A percentile compares a stretch with the other conserved stretches of the same genome.
These are phyloP conservation scores for Helicoverpa assulta DNA, from an alignment of 2,888 invertebrate genomes.

Conservation along the genomic window DNA sequence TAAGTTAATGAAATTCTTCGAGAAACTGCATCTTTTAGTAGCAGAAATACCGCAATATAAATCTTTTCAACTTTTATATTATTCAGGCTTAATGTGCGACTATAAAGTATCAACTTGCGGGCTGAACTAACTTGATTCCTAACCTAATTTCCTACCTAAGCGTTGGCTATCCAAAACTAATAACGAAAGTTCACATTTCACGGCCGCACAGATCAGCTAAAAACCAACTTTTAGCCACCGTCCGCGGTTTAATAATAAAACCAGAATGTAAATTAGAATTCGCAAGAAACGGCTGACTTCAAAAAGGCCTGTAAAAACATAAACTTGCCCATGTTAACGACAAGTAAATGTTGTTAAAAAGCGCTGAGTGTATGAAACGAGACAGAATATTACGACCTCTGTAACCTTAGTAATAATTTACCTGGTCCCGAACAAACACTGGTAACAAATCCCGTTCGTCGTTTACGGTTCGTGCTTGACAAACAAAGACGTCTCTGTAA, in stretches of 20 bases:
- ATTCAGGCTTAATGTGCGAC: constrained; percentile 36
- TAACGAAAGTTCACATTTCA: constrained; percentile 11
- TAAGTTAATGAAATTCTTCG: constrained; percentile 45
- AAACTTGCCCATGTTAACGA: constrained; percentile 38
- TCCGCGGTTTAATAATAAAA: constrained; percentile 11
- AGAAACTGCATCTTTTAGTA: constrained; percentile 39
- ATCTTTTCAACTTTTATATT: constrained; percentile 28
- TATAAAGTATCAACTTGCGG: constrained; percentile 17
- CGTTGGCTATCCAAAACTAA: constrained; percentile 30
- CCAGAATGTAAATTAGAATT: constrained; percentile 26
- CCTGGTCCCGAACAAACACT: constrained; percentile 70
- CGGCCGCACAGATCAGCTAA: constrained; percentile 28
- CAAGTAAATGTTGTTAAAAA: constrained; percentile 44
- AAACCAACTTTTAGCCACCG: constrained; percentile 11
- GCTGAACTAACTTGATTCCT: constrained; percentile 22
- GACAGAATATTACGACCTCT: constrained; percentile 60
- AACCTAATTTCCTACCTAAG: constrained; percentile 33
- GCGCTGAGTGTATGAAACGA: constrained; percentile 50
- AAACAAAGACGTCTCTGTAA: constrained; percentile 74
- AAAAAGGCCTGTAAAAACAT: constrained; percentile 26
- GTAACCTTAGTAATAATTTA: constrained; percentile 64
- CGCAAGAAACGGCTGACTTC: constrained; percentile 37
- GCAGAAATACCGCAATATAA: constrained; percentile 40
- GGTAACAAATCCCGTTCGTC: constrained; percentile 62
- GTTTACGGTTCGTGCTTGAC: constrained; percentile 58